These are phyloP conservation scores for Drosophila varians DNA, from an alignment of 1,140 invertebrate species.

Conservation along the genomic window DNA sequence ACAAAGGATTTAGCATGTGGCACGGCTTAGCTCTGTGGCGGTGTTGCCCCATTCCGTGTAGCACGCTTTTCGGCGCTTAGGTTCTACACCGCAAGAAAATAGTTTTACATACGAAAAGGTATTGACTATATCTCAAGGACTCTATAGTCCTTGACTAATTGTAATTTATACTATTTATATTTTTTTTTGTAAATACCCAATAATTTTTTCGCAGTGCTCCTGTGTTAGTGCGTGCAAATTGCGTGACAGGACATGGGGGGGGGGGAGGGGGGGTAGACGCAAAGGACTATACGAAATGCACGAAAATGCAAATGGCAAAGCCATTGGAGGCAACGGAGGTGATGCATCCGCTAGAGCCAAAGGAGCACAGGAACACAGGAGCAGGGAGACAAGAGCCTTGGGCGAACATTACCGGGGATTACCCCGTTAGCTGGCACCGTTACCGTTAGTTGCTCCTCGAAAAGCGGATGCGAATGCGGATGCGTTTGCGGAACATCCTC, in stretches of 20 bases:
- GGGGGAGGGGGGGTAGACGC: neutral
- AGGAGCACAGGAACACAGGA: constrained; percentile 6
- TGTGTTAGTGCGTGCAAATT: constrained; percentile 68
- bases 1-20: constrained; percentile 75
- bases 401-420: constrained; percentile 74
- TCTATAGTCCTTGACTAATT: no score
- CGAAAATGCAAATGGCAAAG: constrained; percentile 3
- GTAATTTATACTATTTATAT: no score
- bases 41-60: constrained; percentile 5
- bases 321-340: neutral
- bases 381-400: constrained; percentile 36
- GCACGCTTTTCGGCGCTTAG: neutral
- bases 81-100: no score
- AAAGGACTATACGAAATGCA: constrained; percentile 13
- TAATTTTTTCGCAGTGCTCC: neutral
- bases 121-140: no score
- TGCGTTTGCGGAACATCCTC: constrained; percentile 27
- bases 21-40: constrained; percentile 66
- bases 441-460: constrained; percentile 53
- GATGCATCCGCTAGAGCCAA: neutral
- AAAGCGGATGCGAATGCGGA: constrained; percentile 36
- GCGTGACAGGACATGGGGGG: constrained; percentile 8
- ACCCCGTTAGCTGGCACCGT: constrained; percentile 55
- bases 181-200: neutral
- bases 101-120: no score